Evolutionary conservation across 2,113 vertebrate genomes (phyloP).

Genomic region (Python bivittatus): DNA sequence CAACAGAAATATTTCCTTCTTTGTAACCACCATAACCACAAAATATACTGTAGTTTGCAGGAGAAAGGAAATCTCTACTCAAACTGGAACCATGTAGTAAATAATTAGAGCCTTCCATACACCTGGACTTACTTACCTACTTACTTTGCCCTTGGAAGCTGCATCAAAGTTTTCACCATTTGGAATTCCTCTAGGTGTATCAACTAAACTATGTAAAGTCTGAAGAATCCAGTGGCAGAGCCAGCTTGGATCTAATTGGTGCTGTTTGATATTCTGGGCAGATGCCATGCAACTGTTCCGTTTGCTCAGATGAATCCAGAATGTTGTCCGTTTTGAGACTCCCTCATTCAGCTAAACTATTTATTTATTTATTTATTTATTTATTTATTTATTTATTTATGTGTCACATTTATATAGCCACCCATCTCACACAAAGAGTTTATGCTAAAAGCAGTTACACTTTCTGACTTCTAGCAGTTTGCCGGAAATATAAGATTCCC

Average conservation of each 20-base stretch:
- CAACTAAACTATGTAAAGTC: background rate
- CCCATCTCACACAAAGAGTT: too few relatives aligned
- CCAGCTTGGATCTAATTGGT: background rate
- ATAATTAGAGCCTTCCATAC: background rate
- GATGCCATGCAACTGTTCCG: background rate
- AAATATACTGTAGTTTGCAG: background rate
- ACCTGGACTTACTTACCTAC: background rate
- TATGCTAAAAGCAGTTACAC: background rate
- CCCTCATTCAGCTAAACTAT: background rate
- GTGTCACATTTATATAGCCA: too few relatives aligned
- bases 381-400: too few relatives aligned
- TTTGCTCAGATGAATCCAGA: conserved; percentile 8
- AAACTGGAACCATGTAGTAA: background rate
- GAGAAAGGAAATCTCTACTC: background rate
- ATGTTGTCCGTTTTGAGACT: background rate
- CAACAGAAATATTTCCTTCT: conserved; percentile 8
- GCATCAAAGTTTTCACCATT: background rate
- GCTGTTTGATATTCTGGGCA: conserved; percentile 11
- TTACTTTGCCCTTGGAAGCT: background rate
- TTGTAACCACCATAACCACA: background rate
- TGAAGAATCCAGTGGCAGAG: background rate
- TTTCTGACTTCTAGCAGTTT: background rate
- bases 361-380: too few relatives aligned
- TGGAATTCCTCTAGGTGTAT: background rate
- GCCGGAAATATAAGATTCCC: background rate